Conservation (phyloP, 2,797 vertebrate genomes). For the Schizopygopsis malacanthus region DNA sequence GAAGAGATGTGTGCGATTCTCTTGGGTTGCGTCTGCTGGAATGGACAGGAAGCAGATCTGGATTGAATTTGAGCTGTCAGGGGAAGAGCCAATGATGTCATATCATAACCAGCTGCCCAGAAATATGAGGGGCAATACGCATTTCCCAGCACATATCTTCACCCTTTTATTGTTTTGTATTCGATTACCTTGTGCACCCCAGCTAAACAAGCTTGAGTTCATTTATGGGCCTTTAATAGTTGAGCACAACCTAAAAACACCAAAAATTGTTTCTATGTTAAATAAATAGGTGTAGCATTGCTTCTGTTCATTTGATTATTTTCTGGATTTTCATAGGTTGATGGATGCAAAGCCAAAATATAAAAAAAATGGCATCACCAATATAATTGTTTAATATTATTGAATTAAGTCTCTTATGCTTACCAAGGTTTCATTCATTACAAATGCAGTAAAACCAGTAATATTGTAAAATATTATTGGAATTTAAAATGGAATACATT, state of each 20-base stretch:
- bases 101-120: conserved; percentile 57
- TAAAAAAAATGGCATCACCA: no score
- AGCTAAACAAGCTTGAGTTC: background rate
- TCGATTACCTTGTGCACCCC: background rate
- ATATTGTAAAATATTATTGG: no score
- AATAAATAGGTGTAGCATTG: no score
- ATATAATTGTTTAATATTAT: no score
- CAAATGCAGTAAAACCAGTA: no score
- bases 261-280: background rate
- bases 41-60: conserved; percentile 39
- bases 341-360: background rate
- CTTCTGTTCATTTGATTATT: background rate
- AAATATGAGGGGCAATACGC: conserved; percentile 65
- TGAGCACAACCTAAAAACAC: background rate
- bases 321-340: background rate
- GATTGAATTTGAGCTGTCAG: conserved; percentile 61
- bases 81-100: conserved; percentile 68
- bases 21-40: conserved; percentile 21
- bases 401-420: no score
- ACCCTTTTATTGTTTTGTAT: background rate
- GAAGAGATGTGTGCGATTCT: conserved; percentile 4
- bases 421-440: no score
- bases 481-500: no score
- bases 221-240: background rate
- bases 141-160: conserved; percentile 64